Evolutionary conservation across 2,797 vertebrate species (phyloP).

Genomic region (Sebastes hubbsi): DNA sequence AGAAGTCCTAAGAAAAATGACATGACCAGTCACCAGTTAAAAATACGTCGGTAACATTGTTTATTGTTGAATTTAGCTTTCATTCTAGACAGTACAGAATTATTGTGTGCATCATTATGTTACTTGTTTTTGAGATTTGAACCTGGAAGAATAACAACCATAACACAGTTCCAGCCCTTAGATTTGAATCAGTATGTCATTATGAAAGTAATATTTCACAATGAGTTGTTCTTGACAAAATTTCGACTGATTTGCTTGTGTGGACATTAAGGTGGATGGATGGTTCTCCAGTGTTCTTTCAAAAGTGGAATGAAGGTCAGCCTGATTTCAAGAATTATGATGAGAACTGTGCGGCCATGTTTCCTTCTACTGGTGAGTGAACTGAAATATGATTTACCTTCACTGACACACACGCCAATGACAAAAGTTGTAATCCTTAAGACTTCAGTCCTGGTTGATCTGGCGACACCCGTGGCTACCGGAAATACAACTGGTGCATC

Average conservation of each 20-base stretch:
- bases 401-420: background rate
- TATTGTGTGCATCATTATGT: too few relatives aligned
- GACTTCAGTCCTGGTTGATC: too few relatives aligned
- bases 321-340: conserved; percentile 48
- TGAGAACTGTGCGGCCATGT: conserved; percentile 61
- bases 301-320: conserved; percentile 53
- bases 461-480: too few relatives aligned
- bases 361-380: background rate
- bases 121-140: background rate
- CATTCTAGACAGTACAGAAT: background rate
- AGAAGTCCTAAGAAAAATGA: background rate
- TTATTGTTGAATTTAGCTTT: background rate
- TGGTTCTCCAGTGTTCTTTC: conserved; percentile 43
- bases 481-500: too few relatives aligned
- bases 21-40: background rate
- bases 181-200: background rate
- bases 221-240: background rate
- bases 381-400: background rate
- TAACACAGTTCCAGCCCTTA: background rate
- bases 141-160: background rate
- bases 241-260: background rate
- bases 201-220: background rate
- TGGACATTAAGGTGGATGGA: conserved; percentile 62
- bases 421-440: background rate
- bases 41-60: background rate